phyloP scores from a whole-genome alignment of 2,888 invertebrate species.

The Boloria selene region DNA sequence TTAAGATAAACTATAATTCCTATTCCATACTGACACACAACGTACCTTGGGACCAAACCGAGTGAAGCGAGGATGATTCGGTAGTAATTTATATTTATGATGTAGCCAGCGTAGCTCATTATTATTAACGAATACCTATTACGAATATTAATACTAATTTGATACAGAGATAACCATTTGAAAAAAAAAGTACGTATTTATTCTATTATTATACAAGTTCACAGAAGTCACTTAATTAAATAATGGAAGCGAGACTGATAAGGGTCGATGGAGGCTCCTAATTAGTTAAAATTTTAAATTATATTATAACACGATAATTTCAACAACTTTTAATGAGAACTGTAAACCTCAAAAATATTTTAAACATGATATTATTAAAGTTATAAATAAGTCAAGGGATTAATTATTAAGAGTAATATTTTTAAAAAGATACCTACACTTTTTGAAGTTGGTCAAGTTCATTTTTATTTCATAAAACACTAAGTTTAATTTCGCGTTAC shows the following conservation, averaged over 20 bases:
- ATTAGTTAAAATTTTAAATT: constrained; percentile 24
- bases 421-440: too few species aligned
- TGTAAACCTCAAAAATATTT: constrained; percentile 14
- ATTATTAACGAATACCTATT: too few species aligned
- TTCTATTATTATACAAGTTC: constrained; percentile 7
- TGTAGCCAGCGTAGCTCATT: background rate
- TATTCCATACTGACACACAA: too few species aligned
- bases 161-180: too few species aligned
- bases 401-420: too few species aligned
- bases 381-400: background rate
- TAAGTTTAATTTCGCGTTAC: too few species aligned
- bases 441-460: too few species aligned
- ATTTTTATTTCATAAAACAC: too few species aligned
- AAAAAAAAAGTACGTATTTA: background rate
- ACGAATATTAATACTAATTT: too few species aligned
- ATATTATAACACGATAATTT: constrained; percentile 19
- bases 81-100: background rate
- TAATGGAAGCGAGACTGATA: constrained; percentile 16
- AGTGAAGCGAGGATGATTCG: too few species aligned
- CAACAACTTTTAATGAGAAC: constrained; percentile 21
- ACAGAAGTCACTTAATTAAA: constrained; percentile 13
- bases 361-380: constrained; percentile 4
- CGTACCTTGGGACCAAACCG: too few species aligned
- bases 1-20: too few species aligned
- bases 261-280: constrained; percentile 20